Evolutionary conservation across 2,888 invertebrate genomes (phyloP).

Genomic region (Deilephila porcellus): DNA sequence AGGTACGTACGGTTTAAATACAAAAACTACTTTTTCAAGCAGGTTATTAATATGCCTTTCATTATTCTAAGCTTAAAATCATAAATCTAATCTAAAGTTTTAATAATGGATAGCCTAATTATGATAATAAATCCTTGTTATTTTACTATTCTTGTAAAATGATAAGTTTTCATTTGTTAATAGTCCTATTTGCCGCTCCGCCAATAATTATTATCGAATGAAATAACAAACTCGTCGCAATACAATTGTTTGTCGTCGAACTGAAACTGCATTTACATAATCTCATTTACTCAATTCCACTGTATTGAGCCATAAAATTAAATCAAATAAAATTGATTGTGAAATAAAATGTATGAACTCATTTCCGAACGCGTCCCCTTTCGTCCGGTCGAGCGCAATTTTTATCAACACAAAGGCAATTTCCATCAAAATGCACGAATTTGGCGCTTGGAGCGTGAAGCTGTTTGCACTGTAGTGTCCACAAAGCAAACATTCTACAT

Average conservation of each 20-base stretch:
- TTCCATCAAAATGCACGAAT: constrained; percentile 76
- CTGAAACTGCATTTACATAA: constrained; percentile 44
- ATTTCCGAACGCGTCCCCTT: constrained; percentile 68
- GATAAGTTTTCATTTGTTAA: no score
- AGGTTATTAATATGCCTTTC: no score
- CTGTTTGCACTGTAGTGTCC: constrained; percentile 44
- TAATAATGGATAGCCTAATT: no score
- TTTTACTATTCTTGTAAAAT: no score
- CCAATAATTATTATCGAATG: background rate
- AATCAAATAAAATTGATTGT: constrained; percentile 72
- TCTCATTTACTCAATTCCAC: constrained; percentile 49
- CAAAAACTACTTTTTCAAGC: no score
- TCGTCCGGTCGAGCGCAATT: constrained; percentile 63
- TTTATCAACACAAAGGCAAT: constrained; percentile 76
- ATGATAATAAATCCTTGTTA: no score
- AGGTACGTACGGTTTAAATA: no score
- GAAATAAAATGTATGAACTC: constrained; percentile 72
- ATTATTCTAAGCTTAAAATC: no score
- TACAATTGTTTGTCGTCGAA: constrained; percentile 32
- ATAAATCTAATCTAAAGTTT: no score
- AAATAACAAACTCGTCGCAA: constrained; percentile 31
- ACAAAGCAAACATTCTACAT: constrained; percentile 37
- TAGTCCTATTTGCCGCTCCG: background rate
- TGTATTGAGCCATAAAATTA: constrained; percentile 67
- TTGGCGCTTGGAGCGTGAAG: constrained; percentile 59